These are phyloP conservation scores for Campaea margaritaria DNA, from an alignment of 2,888 invertebrate genomes.

Conservation along the genomic window DNA sequence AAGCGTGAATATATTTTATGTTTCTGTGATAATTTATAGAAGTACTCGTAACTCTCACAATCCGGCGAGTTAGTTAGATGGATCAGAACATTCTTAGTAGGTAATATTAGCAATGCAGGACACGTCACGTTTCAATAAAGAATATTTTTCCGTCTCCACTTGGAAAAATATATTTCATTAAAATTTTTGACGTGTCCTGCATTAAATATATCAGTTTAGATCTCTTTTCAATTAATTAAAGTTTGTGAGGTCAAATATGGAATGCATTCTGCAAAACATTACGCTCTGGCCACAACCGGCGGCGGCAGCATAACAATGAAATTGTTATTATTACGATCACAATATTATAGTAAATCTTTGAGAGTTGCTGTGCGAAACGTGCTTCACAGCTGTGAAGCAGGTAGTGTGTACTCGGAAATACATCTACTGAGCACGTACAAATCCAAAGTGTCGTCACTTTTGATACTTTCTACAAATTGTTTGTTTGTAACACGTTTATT, in stretches of 20 bases:
- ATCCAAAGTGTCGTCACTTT: constrained; percentile 55
- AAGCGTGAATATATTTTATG: no score
- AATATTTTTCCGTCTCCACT: constrained; percentile 68
- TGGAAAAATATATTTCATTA: no score
- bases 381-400: constrained; percentile 35
- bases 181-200: no score
- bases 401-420: constrained; percentile 37
- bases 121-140: constrained; percentile 58
- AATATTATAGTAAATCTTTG: constrained; percentile 33
- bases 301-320: constrained; percentile 18
- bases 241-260: no score
- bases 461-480: constrained; percentile 61
- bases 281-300: constrained; percentile 3
- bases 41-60: neutral
- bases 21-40: neutral
- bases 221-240: no score
- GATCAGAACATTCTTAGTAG: constrained; percentile 39
- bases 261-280: constrained; percentile 4
- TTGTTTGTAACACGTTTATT: constrained; percentile 57
- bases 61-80: constrained; percentile 3
- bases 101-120: constrained; percentile 57
- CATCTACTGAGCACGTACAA: constrained; percentile 59
- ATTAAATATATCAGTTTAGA: constrained; percentile 35
- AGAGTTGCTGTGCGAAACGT: constrained; percentile 40
- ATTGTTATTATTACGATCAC: constrained; percentile 24